Evolutionary conservation across 2,888 invertebrate genomes (phyloP), one percentile per base, ranked within the genome.

Genomic region (Thysanoteuthis rhombus): DNA sequence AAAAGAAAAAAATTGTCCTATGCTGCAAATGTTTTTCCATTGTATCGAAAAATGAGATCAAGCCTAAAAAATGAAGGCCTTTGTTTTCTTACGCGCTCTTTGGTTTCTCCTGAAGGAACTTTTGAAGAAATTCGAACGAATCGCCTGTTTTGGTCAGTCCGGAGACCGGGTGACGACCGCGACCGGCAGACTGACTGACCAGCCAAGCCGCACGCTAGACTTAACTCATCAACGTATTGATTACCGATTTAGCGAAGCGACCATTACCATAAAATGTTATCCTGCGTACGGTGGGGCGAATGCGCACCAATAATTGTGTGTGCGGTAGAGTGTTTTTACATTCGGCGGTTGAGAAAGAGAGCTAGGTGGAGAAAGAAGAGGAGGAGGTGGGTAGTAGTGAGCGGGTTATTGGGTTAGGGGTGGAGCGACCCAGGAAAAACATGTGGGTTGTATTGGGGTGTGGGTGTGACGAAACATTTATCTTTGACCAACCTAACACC

Each of bases 211-310:
- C 75, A 75, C 75, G 75, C n/a, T 75, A 75, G 75, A 75, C 75
- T n/a, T 75, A 75, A 36, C 75, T 75, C 75, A 36, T 75, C 75
- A 75, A 75, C 75, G n/a, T 75, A 75, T 75, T n/a, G 75, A 75
- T 75, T 75, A 75, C 75, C 75, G 75, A 75, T 75, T 75, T n/a
- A 75, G 75, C 75, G n/a, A n/a, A n/a, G 75, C n/a, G 25, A 75
- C 75, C 75, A 75, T 75, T 75, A 75, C 75, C 75, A 75, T 75
- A 75, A 75, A 75, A 75, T 75, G 75, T 75, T 75, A 75, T 75
- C n/a, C 75, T n/a, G 25, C 32, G 28, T 4, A 58, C 58, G 58
- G 58, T 58, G 28, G n/a, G 12, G n/a, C 75, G 75, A n/a, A 75
- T 75, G 75, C 75, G n/a, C 36, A 75, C 75, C n/a, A 75, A n/a